Conservation (phyloP, 1,140 invertebrate species). For the Idris sp. region DNA sequence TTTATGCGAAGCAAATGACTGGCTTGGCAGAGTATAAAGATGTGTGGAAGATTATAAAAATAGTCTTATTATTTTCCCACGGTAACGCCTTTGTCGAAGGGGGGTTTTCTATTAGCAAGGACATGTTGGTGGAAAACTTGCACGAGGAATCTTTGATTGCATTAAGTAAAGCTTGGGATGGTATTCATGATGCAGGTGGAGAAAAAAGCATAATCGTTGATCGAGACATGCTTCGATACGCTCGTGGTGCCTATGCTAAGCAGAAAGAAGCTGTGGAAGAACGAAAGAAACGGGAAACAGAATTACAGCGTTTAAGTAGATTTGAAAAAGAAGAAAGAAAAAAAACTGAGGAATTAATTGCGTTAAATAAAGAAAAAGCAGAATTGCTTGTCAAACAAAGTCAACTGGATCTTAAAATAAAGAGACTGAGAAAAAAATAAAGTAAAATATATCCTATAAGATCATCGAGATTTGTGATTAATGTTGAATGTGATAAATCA, state of each 20-base stretch:
- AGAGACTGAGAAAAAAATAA: too few relatives aligned
- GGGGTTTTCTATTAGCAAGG: conserved; percentile 6
- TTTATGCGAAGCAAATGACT: conserved; percentile 4
- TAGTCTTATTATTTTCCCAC: conserved; percentile 4
- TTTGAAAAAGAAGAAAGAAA: conserved; percentile 3
- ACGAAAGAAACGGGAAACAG: conserved; percentile 2
- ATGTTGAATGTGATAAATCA: too few relatives aligned
- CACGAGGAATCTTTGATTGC: conserved; percentile 15
- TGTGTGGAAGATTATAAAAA: conserved; percentile 11
- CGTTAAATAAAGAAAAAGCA: too few relatives aligned
- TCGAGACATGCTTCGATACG: conserved; percentile 22
- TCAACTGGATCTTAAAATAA: too few relatives aligned
- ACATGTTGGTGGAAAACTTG: conserved; percentile 27
- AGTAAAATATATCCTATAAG: too few relatives aligned
- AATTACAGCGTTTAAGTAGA: neutral
- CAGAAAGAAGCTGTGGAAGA: neutral
- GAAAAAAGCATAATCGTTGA: conserved; percentile 11
- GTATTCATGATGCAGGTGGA: conserved; percentile 26
- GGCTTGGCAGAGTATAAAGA: conserved; percentile 7
- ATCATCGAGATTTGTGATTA: too few relatives aligned
- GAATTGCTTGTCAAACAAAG: too few relatives aligned
- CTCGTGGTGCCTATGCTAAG: conserved; percentile 21
- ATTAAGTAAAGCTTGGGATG: conserved; percentile 22
- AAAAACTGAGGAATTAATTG: conserved; percentile 5
- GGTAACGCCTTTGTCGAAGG: conserved; percentile 13